Base-by-base conservation (phyloP, 1,140 invertebrate genomes). In the Antheraea mylitta region DNA sequence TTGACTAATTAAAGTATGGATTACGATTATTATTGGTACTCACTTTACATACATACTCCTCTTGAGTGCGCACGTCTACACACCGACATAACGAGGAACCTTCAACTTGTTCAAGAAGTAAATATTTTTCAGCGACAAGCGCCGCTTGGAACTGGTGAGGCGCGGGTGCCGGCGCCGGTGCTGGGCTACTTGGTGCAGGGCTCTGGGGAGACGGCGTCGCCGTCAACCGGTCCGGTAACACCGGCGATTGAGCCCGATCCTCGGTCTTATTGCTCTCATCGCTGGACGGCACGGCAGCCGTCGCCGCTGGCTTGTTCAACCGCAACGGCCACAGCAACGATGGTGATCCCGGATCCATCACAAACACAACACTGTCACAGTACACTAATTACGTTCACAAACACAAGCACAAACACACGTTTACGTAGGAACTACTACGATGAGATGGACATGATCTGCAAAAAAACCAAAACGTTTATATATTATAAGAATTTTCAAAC, bases 31-130 rank as follows among this genome's bases (percentile, higher is more conserved):
- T 30, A 30, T 36, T 30, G 58, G 60, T 74, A 91, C 93, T 94
- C 87, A 97, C 97, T 95, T 97, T 97, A 89, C 96, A 97, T 76
- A 96, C 95, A 81, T 95, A 94, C 87, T 97, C 95, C 82, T 97
- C 94, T 76, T 95, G 94, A 45, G 95, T 97, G 75, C 95, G 94
- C 67, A 96, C 94, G 87, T 97, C 95, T 74, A 97, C 93, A 92
- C 96, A 97, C 76, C 94, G 93, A 85, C 95, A 96, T 61, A 97
- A 92, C 42, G 95, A 94, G 84, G 95, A 96, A 53, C 95, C 95
- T 81, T 97, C 96, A 63, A 96, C 94, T 76, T 95, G 94, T 73
- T 96, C 95, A 68, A 96, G 88, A 18, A 98, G 90, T 36, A 97
- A 88, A 91, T 97, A 98, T 80, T 96, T 95, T 77, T 96, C 95